Evolutionary conservation across 2,797 vertebrate species (phyloP).

Genomic region (Pyrocephalus nanus): DNA sequence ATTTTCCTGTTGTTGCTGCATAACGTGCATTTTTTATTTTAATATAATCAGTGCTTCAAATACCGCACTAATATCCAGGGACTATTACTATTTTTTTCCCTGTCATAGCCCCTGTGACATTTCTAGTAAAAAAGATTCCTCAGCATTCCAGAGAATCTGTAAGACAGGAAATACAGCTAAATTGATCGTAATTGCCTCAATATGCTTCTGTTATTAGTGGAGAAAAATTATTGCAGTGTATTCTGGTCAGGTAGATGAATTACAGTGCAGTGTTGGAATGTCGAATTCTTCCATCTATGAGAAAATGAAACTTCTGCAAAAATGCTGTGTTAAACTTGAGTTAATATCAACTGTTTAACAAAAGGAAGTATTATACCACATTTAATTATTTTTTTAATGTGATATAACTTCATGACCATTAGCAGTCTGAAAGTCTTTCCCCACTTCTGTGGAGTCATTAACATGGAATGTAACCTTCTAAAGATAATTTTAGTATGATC

Average conservation of each 20-base stretch:
- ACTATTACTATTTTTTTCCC: neutral
- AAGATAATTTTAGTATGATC: neutral
- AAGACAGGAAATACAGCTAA: neutral
- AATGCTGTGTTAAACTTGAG: neutral
- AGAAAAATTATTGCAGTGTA: neutral
- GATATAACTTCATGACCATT: neutral
- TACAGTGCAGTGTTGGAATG: neutral
- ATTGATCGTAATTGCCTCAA: neutral
- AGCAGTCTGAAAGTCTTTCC: neutral
- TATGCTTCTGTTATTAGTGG: neutral
- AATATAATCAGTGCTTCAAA: neutral
- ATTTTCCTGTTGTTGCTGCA: neutral
- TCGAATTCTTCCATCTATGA: neutral
- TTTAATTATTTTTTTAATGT: neutral
- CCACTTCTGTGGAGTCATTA: neutral
- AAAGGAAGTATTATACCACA: neutral
- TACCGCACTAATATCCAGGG: neutral
- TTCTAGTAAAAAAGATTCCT: neutral
- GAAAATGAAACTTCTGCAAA: neutral
- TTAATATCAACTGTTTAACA: neutral
- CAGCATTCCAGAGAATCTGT: neutral
- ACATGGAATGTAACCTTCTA: neutral
- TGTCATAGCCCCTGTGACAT: neutral
- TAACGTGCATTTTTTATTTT: neutral
- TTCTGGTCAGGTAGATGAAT: neutral